Conservation (phyloP, 2,113 vertebrate genomes). For the Trichechus manatus region DNA sequence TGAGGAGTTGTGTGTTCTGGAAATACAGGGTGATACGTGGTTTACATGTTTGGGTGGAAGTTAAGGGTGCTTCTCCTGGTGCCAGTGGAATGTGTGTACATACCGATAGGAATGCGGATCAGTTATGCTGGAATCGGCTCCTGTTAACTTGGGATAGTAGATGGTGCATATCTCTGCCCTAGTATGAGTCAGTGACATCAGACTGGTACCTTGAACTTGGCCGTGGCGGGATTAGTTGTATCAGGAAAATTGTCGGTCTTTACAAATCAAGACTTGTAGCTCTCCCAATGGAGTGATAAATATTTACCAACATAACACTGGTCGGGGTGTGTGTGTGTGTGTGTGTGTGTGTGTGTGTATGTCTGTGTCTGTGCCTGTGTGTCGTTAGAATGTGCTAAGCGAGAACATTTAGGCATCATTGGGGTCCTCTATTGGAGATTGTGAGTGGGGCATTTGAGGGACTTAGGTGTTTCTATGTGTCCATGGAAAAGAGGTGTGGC, state of each 20-base stretch:
- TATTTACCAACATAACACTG: neutral
- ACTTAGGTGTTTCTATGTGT: neutral
- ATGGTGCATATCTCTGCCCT: neutral
- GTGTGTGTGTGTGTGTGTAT: neutral
- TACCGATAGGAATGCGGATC: neutral
- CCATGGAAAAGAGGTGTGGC: too few species aligned
- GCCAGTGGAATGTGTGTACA: neutral
- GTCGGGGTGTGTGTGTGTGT: neutral
- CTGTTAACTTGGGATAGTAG: neutral
- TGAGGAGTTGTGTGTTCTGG: neutral
- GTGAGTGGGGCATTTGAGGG: neutral
- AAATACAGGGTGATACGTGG: neutral
- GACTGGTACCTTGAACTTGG: neutral
- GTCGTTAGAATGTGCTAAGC: too few species aligned
- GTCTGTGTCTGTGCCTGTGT: too few species aligned
- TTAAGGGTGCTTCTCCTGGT: neutral
- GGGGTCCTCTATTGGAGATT: neutral
- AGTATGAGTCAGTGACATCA: neutral
- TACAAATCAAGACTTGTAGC: neutral
- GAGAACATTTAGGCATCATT: too few species aligned
- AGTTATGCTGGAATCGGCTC: neutral
- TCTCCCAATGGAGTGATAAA: neutral
- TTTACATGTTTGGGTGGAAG: neutral
- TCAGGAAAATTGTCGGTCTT: neutral
- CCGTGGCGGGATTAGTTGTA: neutral